Evolutionary conservation across 2,888 invertebrate species (phyloP).

Genomic region (Pristionchus fissidentatus): DNA sequence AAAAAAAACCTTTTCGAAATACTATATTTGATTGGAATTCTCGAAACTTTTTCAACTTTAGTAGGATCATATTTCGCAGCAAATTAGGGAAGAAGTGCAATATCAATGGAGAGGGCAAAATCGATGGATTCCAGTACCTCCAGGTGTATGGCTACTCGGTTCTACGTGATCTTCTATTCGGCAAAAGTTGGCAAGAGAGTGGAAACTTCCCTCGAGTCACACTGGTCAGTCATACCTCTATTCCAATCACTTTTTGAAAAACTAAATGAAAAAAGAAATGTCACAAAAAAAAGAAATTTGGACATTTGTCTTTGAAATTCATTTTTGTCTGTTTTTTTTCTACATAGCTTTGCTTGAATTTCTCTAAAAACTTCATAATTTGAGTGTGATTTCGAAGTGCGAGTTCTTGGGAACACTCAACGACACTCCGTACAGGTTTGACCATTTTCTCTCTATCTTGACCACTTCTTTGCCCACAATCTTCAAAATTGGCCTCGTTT

Average conservation of each 20-base stretch:
- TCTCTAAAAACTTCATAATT: slow-evolving; percentile 50
- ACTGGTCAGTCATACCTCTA: slow-evolving; percentile 52
- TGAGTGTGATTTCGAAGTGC: slow-evolving; percentile 74
- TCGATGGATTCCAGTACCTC: neutral
- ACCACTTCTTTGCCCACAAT: neutral
- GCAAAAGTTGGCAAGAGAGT: slow-evolving; percentile 73
- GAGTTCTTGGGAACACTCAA: slow-evolving; percentile 75
- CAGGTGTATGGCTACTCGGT: slow-evolving; percentile 74
- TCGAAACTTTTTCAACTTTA: no score
- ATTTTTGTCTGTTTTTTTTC: no score
- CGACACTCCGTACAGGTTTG: slow-evolving; percentile 71
- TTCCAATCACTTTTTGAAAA: neutral
- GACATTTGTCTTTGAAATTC: no score
- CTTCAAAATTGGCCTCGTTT: neutral
- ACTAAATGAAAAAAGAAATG: no score
- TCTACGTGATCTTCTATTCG: slow-evolving; percentile 71
- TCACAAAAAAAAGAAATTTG: neutral
- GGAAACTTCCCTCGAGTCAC: slow-evolving; percentile 75
- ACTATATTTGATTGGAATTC: no score
- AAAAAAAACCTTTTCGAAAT: neutral
- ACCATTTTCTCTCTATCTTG: neutral
- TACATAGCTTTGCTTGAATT: no score
- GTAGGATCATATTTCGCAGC: no score
- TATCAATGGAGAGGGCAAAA: neutral
- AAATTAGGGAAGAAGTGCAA: no score